Percentiles rank a stretch among this genome's conserved stretches.
Evolutionary conservation across 2,888 invertebrate genomes (phyloP).

Genomic region (Eupithecia dodoneata): DNA sequence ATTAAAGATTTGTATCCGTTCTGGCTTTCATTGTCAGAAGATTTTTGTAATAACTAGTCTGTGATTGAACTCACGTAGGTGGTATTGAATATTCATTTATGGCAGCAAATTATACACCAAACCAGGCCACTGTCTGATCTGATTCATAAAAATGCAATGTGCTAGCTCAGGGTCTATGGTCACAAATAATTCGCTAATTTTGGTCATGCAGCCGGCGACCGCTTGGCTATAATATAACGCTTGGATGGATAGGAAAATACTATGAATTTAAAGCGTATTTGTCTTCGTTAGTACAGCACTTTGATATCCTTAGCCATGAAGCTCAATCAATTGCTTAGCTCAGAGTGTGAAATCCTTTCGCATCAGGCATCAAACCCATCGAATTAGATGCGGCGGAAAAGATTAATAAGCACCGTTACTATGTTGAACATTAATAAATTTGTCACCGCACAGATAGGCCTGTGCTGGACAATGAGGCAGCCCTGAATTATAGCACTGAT

Average conservation of each 20-base stretch:
- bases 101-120: constrained; percentile 32
- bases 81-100: constrained; percentile 35
- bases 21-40: constrained; percentile 48
- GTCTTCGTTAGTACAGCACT: neutral
- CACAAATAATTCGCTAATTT: neutral
- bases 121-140: constrained; percentile 17
- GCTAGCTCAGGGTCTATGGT: constrained; percentile 13
- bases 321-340: neutral
- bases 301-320: neutral
- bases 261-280: neutral
- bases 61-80: constrained; percentile 34
- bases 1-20: constrained; percentile 49
- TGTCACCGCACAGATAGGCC: constrained; percentile 80
- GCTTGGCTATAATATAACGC: neutral
- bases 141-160: constrained; percentile 28
- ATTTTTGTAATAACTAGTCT: constrained; percentile 40
- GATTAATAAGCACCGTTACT: constrained; percentile 74
- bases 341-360: constrained; percentile 30
- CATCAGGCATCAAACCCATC: constrained; percentile 51
- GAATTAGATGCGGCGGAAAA: constrained; percentile 65
- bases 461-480: constrained; percentile 78
- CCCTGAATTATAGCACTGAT: constrained; percentile 76
- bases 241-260: neutral
- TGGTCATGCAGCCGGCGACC: neutral
- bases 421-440: constrained; percentile 81